A percentile compares a stretch with the other conserved stretches of the same genome.
These are phyloP conservation scores for Coranthus polyacanthus DNA, from an alignment of 2,797 vertebrate species.

Conservation along the genomic window DNA sequence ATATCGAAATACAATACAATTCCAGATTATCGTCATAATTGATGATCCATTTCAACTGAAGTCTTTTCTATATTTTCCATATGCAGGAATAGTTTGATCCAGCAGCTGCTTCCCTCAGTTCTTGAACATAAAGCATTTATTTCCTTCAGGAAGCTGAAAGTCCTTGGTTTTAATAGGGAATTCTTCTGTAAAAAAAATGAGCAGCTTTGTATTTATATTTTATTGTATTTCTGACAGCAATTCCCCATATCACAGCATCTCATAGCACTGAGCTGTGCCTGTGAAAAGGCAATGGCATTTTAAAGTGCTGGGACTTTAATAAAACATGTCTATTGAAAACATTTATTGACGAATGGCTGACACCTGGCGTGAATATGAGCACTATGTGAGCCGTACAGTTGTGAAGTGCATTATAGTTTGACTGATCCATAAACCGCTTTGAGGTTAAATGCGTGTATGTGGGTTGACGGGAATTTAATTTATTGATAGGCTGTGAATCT, in stretches of 20 bases:
- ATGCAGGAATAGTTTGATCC: not conserved
- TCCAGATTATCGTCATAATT: too few relatives aligned
- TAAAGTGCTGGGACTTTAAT: constrained; percentile 23
- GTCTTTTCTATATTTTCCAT: not conserved
- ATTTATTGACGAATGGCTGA: constrained; percentile 8
- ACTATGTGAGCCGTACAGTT: not conserved
- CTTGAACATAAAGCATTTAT: not conserved
- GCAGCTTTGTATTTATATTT: not conserved
- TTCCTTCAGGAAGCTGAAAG: not conserved
- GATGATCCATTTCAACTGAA: too few relatives aligned
- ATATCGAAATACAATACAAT: too few relatives aligned
- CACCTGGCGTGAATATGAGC: not conserved
- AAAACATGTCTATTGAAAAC: not conserved
- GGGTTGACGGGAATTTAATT: not conserved
- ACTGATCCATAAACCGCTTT: not conserved
- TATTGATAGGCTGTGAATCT: not conserved
- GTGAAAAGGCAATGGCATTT: constrained; percentile 8
- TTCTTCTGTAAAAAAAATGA: not conserved
- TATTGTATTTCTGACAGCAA: not conserved
- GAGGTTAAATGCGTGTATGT: not conserved
- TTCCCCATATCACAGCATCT: not conserved
- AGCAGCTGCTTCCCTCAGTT: too few relatives aligned
- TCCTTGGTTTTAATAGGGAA: not conserved
- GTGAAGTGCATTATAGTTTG: not conserved
- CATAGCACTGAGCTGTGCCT: not conserved